Evolutionary conservation across 2,113 vertebrate genomes (phyloP), one percentile per base, ranked within the genome.

Genomic region (Albula glossodonta): DNA sequence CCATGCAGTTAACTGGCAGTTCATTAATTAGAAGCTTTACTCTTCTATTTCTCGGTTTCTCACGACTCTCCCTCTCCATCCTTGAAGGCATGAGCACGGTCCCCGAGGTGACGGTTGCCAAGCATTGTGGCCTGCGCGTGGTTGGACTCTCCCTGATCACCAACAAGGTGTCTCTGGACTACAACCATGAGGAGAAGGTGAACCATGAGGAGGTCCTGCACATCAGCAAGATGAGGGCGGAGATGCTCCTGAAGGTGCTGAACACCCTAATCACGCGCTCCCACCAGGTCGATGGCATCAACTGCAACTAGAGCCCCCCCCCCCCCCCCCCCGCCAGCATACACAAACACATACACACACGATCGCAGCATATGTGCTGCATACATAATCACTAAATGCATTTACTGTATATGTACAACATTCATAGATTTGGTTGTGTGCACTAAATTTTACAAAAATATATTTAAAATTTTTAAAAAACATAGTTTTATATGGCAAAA

Each of bases 101-200:
- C 53, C 95, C 94, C 7, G 95, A 95, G 57, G 94, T 95, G 85
- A 94, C 93, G 0, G 94, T 94, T 53, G 95, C 94, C 0, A 94
- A 94, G 80, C 94, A 95, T 60, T 94, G 94, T 52, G 94, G 94
- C 57, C 86, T 95, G 60, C 88, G 86, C 22, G 94, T 95, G 70
- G 88, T 95, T 0, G 95, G 94, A 13, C 89, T 95, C 25, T 95
- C 94, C 0, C 94, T 95, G 81, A 94, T 95, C 91, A 95, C 95
- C 84, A 95, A 95, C 88, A 94, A 90, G 91, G 93, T 95, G 77
- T 92, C 93, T 51, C 87, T 93, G 91, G 93, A 95, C 87, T 95
- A 95, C 91, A 93, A 93, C 56, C 88, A 87, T 1, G 93, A 93
- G 80, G 95, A 95, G 84, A 94, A 91, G 85, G 92, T 93, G 56